Conservation (phyloP, 2,797 vertebrate genomes). For the Peromyscus melanophrys region DNA sequence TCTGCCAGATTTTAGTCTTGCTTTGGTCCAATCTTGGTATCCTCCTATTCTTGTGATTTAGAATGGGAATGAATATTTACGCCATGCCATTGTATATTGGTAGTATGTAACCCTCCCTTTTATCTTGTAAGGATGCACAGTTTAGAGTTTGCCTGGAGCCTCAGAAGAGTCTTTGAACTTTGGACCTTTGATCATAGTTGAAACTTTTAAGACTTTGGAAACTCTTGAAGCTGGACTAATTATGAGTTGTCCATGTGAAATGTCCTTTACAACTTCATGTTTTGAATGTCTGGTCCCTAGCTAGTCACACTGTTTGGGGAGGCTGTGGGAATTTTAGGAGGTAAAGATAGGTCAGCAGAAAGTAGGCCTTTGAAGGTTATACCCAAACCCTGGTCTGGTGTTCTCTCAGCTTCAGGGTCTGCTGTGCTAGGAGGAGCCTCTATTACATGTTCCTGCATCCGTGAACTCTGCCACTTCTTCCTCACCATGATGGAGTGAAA, state of each 20-base stretch:
- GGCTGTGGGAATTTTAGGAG: background rate
- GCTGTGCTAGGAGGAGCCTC: background rate
- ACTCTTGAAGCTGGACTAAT: background rate
- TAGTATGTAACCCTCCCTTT: background rate
- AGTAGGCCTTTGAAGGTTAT: background rate
- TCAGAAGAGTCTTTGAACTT: slow-evolving; percentile 34
- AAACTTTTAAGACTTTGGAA: background rate
- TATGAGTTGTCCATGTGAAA: background rate
- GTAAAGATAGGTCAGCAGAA: background rate
- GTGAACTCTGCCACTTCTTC: background rate
- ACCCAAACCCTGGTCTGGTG: background rate
- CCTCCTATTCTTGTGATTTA: background rate
- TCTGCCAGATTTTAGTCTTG: background rate
- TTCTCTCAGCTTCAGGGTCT: background rate
- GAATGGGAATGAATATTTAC: background rate
- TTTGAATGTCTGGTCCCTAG: background rate
- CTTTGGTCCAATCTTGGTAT: background rate
- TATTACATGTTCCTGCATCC: background rate
- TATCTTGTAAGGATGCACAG: background rate
- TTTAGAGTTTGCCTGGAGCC: slow-evolving; percentile 5
- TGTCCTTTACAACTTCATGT: background rate
- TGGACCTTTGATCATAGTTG: background rate
- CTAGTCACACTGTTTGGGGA: background rate
- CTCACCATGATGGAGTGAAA: background rate
- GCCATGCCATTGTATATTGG: background rate